Base-by-base conservation (phyloP, 2,797 vertebrate genomes). In the Molossus molossus region DNA sequence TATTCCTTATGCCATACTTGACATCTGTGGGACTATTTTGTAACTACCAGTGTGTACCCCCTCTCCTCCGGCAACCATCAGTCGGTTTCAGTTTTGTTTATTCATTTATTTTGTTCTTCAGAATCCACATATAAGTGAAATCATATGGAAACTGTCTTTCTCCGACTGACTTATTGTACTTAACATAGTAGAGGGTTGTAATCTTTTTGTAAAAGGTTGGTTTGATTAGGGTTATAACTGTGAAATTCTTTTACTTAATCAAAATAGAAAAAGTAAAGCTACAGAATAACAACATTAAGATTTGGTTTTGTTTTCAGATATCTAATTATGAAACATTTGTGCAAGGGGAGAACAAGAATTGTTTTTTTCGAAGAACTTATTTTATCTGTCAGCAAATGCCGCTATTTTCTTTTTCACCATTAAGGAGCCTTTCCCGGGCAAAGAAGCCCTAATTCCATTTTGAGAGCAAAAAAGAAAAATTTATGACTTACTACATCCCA, bases 401-500 rank as follows among this genome's bases (percentile, higher is more conserved):
- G 58, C 33, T 53, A 12, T 86, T 77, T 91, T 76, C n/a, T 73
- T 86, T 91, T 72, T 70, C 64, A 84, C 53, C 33, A 55, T 27
- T 25, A 70, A 72, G 27, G 62, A 67, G 21, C 0, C n/a, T 86
- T 89, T 87, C 73, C 60, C 69, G 15, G 18, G 58, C 80, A 83
- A 86, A 79, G 40, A 90, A 58, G 37, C 57, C 45, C 81, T 92
- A 37, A 57, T 87, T 94, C 86, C 48, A 79, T 93, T 82, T 64
- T 11, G 8, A 18, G 11, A 94, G 9, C 55, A 55, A 90, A 87
- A 77, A 65, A 77, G 33, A 27, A 73, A 67, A 88, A 84, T 53
- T 37, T 60, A 75, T 45, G 50, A 91, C 70, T 91, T 76, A 77
- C 48, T 50, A 64, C 33, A 27, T 53, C 75, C 29, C 33, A 57